These are phyloP conservation scores for Helogale parvula DNA, from an alignment of 2,113 vertebrate species.

Conservation along the genomic window DNA sequence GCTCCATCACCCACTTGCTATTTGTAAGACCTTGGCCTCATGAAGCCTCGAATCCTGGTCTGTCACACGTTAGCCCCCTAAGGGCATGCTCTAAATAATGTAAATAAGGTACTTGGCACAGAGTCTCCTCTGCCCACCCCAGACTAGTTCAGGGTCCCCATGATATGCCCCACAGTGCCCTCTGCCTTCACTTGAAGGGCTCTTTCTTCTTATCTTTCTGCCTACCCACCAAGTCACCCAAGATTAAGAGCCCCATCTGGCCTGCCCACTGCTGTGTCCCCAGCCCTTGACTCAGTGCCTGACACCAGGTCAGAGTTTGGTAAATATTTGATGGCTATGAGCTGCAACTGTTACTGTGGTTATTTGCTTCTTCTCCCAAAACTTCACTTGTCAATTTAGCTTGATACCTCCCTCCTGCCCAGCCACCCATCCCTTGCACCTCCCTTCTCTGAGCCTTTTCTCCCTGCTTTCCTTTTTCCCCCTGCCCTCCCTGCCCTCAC, in stretches of 20 bases:
- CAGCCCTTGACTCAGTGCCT: background rate
- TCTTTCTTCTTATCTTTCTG: background rate
- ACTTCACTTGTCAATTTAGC: background rate
- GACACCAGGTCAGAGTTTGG: background rate
- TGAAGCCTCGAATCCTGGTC: background rate
- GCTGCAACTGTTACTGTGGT: background rate
- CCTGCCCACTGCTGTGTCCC: background rate
- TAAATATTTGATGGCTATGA: background rate
- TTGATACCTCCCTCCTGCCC: background rate
- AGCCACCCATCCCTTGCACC: background rate
- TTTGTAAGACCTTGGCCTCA: background rate
- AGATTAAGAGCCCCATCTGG: background rate
- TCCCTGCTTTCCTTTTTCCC: background rate
- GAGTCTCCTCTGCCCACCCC: background rate
- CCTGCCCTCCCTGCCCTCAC: background rate
- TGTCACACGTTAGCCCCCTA: background rate
- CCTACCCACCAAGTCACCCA: background rate
- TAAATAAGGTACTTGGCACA: accelerated
- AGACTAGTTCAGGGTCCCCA: no score
- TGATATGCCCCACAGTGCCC: accelerated
- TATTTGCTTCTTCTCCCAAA: background rate
- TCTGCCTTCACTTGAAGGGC: background rate
- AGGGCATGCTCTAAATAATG: background rate
- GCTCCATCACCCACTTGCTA: background rate
- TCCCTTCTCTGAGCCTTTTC: background rate